Evolutionary conservation across 2,113 vertebrate species (phyloP).

Genomic region (Chaetodon trifascialis): DNA sequence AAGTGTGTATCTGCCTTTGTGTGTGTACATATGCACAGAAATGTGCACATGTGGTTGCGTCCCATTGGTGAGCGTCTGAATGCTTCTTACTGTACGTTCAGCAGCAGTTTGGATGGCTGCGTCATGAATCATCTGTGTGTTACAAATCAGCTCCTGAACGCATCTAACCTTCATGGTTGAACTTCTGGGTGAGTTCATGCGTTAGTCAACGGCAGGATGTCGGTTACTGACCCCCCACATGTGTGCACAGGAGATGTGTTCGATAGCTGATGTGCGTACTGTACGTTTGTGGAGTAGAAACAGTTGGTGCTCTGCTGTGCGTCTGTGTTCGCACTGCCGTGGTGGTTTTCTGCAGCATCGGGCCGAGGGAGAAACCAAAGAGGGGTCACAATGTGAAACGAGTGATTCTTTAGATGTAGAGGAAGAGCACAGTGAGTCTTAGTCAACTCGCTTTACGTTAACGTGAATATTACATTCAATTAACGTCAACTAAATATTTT

Average conservation of each 20-base stretch:
- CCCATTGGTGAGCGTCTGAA: conserved; percentile 21
- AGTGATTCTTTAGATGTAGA: conserved; percentile 3
- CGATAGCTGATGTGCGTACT: not conserved
- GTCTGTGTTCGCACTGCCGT: not conserved
- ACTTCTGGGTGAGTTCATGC: conserved; percentile 64
- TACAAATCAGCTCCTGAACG: conserved; percentile 66
- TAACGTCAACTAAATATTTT: conserved; percentile 65
- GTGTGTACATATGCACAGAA: conserved; percentile 13
- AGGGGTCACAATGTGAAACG: not conserved
- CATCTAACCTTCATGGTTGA: conserved; percentile 72
- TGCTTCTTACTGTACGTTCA: conserved; percentile 29
- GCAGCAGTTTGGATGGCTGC: conserved; percentile 65
- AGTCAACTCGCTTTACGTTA: conserved; percentile 25
- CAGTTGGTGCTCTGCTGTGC: not conserved
- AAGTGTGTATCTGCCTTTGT: not conserved
- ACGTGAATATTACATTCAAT: conserved; percentile 61
- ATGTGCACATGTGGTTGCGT: conserved; percentile 31
- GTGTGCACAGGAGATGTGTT: conserved; percentile 2
- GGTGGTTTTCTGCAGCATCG: not conserved
- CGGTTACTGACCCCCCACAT: conserved; percentile 23
- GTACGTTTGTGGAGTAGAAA: conserved; percentile 10
- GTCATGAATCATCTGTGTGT: conserved; percentile 72
- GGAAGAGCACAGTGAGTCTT: conserved; percentile 1
- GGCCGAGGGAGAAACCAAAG: not conserved
- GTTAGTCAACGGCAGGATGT: conserved; percentile 49